phyloP scores from a whole-genome alignment of 2,888 invertebrate species.

The Hydrotaea cyrtoneurina region DNA sequence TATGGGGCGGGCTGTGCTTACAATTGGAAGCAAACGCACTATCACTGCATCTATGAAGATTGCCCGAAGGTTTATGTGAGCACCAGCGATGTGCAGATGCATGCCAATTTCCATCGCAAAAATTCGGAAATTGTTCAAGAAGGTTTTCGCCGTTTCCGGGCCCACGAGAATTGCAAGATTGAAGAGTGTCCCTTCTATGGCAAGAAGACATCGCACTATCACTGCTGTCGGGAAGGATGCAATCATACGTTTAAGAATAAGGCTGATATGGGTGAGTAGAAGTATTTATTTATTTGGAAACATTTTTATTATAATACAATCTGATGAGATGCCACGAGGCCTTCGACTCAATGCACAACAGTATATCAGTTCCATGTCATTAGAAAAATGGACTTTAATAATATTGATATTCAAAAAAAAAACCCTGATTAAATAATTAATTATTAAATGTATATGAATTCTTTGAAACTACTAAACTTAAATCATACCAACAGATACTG shows the following conservation, averaged over 20 bases:
- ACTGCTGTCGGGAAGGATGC: constrained; percentile 94
- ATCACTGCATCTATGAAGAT: constrained; percentile 97
- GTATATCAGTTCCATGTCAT: too few species aligned
- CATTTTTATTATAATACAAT: too few species aligned
- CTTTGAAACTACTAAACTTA: too few species aligned
- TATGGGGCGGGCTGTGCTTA: constrained; percentile 91
- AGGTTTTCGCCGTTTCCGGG: constrained; percentile 97
- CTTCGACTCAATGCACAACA: too few species aligned
- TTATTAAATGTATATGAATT: too few species aligned
- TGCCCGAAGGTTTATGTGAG: constrained; percentile 98
- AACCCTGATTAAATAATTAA: too few species aligned
- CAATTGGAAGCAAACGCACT: constrained; percentile 85
- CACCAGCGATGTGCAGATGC: constrained; percentile 99
- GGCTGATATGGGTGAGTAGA: constrained; percentile 96
- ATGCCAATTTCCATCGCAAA: constrained; percentile 98
- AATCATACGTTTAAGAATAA: constrained; percentile 99
- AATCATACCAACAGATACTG: too few species aligned
- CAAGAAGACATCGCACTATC: constrained; percentile 98
- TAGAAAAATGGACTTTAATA: too few species aligned
- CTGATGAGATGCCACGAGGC: too few species aligned
- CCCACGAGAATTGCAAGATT: constrained; percentile 96
- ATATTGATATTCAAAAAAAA: too few species aligned
- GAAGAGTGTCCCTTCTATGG: constrained; percentile 95
- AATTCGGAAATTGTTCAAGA: constrained; percentile 98
- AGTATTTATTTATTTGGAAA: not conserved